phyloP scores from a whole-genome alignment of 2,113 vertebrate genomes.

The Brienomyrus longianalis region DNA sequence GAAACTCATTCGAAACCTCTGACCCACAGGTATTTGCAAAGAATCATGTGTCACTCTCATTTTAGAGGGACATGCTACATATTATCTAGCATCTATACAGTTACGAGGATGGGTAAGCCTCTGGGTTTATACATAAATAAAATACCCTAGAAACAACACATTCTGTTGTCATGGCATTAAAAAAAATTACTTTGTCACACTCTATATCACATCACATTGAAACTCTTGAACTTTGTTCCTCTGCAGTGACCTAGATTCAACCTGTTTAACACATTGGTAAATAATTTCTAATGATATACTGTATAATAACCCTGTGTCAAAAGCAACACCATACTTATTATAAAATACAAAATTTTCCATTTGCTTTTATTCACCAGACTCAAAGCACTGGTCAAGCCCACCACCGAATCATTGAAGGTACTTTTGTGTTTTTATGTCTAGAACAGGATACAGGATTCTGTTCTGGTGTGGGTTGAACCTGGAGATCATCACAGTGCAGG shows the following conservation, averaged over 20 bases:
- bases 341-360: not conserved
- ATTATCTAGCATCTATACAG: not conserved
- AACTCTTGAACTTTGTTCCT: not conserved
- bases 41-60: not conserved
- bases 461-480: conserved; percentile 55
- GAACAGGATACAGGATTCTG: conserved; percentile 72
- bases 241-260: not conserved
- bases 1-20: not conserved
- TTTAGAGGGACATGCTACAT: not conserved
- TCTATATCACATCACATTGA: not conserved
- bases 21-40: not conserved
- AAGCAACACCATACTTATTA: not conserved
- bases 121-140: not conserved
- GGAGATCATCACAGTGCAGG: conserved; percentile 78
- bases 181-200: not conserved
- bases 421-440: not conserved
- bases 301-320: not conserved
- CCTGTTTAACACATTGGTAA: not conserved
- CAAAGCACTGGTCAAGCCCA: not conserved
- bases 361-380: not conserved
- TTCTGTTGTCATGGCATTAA: not conserved
- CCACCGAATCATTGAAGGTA: not conserved
- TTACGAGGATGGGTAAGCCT: not conserved
- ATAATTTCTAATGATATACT: not conserved
- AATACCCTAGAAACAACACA: not conserved